Evolutionary conservation across 2,888 invertebrate genomes (phyloP).

Genomic region (Lordiphosa andalusiaca): DNA sequence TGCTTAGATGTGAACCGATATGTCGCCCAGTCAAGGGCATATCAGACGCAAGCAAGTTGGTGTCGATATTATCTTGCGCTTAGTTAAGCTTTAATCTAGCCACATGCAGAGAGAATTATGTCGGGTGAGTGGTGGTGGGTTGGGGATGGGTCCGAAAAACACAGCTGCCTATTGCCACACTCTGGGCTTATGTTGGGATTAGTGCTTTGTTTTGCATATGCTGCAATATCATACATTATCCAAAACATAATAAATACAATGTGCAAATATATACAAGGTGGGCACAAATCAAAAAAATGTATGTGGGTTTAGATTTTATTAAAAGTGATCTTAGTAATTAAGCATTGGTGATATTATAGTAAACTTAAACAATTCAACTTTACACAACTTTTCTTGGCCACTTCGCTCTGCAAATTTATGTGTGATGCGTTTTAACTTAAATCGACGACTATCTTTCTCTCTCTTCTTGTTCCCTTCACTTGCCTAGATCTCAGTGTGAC

Average conservation of each 20-base stretch:
- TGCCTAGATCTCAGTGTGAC: too few relatives aligned
- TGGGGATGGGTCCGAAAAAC: constrained; percentile 22
- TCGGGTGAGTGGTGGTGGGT: constrained; percentile 3
- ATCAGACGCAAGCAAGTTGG: constrained; percentile 15
- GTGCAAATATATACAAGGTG: neutral
- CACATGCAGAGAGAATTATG: constrained; percentile 6
- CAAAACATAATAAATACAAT: constrained; percentile 7
- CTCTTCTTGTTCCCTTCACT: too few relatives aligned
- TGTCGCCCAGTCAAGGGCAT: constrained; percentile 31
- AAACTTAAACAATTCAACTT: too few relatives aligned
- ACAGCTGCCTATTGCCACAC: constrained; percentile 47
- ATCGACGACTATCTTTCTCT: too few relatives aligned
- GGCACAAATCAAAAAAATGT: too few relatives aligned
- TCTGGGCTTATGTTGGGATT: constrained; percentile 61
- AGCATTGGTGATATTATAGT: too few relatives aligned
- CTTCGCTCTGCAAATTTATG: too few relatives aligned
- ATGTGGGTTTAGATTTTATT: too few relatives aligned
- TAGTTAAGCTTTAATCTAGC: constrained; percentile 19
- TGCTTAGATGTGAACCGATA: constrained; percentile 24
- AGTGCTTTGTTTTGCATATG: constrained; percentile 52
- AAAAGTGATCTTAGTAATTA: too few relatives aligned
- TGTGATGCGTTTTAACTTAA: too few relatives aligned
- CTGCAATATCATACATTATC: constrained; percentile 28
- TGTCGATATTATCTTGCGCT: constrained; percentile 12
- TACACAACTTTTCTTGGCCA: too few relatives aligned